Percentiles rank a stretch among this genome's conserved stretches.
Conservation (phyloP, 2,113 vertebrate species). For the Lasiurus cinereus region DNA sequence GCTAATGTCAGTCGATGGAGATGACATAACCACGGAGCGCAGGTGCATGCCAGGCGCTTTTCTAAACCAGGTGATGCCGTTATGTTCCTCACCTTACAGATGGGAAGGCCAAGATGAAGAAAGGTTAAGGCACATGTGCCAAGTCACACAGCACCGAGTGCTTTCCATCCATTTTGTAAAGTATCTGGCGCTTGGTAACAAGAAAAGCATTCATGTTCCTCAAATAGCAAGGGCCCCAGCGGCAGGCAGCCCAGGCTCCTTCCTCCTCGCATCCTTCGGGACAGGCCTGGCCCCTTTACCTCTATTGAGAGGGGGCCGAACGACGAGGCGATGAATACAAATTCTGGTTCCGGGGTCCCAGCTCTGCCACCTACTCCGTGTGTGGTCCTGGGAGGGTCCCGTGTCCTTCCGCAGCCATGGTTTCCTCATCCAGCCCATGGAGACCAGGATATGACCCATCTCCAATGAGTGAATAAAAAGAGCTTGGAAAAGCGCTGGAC, state of each 20-base stretch:
- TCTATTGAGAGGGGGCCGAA: rapidly evolving
- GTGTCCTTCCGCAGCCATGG: neutral
- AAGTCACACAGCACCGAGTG: rapidly evolving
- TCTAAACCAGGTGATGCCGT: neutral
- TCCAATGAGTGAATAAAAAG: neutral
- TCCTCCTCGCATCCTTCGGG: neutral
- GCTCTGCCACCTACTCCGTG: neutral
- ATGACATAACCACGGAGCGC: rapidly evolving
- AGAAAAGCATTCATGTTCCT: neutral
- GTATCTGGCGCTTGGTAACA: neutral
- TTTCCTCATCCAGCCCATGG: neutral
- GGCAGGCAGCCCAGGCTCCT: neutral
- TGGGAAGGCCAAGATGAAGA: neutral
- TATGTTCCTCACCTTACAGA: neutral
- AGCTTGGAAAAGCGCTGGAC: neutral
- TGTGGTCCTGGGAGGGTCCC: rapidly evolving
- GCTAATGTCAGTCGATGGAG: rapidly evolving
- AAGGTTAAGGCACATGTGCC: neutral
- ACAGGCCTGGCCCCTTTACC: neutral
- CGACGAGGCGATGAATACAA: rapidly evolving
- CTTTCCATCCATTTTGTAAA: neutral
- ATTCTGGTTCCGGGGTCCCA: neutral
- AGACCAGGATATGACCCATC: too few relatives aligned
- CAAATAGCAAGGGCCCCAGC: neutral
- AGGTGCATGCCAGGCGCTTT: neutral